These are phyloP conservation scores for Andrena minutula DNA, from an alignment of 2,888 invertebrate genomes.

Conservation along the genomic window DNA sequence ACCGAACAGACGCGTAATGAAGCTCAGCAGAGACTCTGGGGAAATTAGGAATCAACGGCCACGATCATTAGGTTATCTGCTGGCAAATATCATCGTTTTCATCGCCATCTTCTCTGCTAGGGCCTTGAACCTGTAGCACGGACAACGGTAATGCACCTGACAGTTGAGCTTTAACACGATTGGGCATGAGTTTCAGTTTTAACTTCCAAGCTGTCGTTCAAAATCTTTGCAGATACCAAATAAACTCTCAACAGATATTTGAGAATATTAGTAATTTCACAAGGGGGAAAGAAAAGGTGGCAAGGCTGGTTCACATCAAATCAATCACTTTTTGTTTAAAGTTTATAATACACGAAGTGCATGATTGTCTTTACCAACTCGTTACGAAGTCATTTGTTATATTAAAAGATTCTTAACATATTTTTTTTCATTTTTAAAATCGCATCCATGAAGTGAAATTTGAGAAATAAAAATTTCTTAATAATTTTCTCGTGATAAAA, in stretches of 20 bases:
- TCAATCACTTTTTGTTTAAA: no score
- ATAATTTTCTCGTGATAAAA: no score
- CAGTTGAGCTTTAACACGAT: slow-evolving; percentile 28
- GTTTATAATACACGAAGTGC: no score
- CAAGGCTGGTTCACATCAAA: no score
- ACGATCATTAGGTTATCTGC: slow-evolving; percentile 61
- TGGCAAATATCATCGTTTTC: slow-evolving; percentile 58
- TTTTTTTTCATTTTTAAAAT: no score
- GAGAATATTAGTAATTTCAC: not conserved
- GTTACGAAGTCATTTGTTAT: no score
- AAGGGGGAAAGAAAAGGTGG: not conserved
- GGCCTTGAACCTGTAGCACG: not conserved
- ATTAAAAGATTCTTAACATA: no score
- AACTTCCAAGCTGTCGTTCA: not conserved
- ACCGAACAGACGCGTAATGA: slow-evolving; percentile 47
- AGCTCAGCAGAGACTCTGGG: slow-evolving; percentile 46
- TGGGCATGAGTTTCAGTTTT: not conserved
- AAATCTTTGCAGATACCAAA: not conserved
- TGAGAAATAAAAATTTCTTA: no score
- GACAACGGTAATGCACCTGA: slow-evolving; percentile 29
- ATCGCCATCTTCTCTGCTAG: slow-evolving; percentile 30
- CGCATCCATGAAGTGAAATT: no score
- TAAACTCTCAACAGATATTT: not conserved
- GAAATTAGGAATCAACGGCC: slow-evolving; percentile 59
- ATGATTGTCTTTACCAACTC: no score